These are phyloP conservation scores for Ondatra zibethicus DNA, from an alignment of 2,113 vertebrate species.

Conservation along the genomic window DNA sequence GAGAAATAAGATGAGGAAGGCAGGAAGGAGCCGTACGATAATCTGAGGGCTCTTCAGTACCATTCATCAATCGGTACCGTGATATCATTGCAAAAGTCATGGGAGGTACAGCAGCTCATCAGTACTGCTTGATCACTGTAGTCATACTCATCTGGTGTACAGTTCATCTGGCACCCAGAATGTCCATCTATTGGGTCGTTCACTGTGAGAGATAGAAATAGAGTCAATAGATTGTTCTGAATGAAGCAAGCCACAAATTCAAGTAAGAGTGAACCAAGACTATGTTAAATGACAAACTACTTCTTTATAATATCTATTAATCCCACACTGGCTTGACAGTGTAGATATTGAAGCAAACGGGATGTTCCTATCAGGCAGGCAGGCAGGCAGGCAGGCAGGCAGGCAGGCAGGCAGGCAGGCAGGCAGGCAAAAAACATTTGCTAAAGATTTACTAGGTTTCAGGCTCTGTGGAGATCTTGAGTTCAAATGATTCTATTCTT, in stretches of 20 bases:
- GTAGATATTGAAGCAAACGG: neutral
- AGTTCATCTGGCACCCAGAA: neutral
- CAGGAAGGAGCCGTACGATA: neutral
- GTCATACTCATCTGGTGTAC: neutral
- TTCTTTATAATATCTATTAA: neutral
- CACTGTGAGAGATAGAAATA: neutral
- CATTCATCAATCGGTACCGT: neutral
- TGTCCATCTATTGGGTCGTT: fast-evolving
- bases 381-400: neutral
- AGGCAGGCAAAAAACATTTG: neutral
- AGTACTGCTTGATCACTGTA: fast-evolving
- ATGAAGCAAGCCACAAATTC: neutral
- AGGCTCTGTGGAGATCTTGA: neutral
- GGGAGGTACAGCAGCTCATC: neutral
- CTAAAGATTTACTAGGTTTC: neutral
- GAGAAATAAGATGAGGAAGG: neutral
- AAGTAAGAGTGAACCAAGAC: neutral
- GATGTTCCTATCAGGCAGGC: neutral
- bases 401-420: neutral
- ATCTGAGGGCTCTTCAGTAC: neutral
- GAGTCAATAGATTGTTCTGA: neutral
- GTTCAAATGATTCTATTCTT: neutral
- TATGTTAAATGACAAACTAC: neutral
- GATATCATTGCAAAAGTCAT: conserved; percentile 2
- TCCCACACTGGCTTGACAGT: neutral